These are phyloP conservation scores for Tinea pellionella DNA, from an alignment of 2,888 invertebrate species.

Conservation along the genomic window DNA sequence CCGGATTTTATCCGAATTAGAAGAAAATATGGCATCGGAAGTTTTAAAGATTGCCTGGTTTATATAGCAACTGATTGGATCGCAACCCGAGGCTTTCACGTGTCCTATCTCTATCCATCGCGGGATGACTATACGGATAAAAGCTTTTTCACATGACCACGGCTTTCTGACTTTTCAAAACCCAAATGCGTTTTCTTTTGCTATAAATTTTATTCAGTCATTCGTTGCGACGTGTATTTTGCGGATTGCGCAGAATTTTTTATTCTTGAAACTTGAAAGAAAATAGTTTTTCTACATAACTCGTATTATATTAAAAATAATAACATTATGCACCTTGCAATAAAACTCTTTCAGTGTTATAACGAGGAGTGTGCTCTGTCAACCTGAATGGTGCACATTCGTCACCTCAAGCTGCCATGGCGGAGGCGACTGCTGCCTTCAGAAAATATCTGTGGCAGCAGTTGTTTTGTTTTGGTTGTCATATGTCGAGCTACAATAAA, in stretches of 20 bases:
- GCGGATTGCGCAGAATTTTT: not conserved
- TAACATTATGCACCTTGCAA: not conserved
- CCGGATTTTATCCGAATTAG: not conserved
- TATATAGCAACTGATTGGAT: not conserved
- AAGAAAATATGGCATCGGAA: not conserved
- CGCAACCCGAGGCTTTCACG: slow-evolving; percentile 6
- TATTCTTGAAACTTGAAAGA: not conserved
- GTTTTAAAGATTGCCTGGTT: not conserved
- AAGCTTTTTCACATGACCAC: not conserved
- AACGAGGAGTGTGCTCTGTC: no score
- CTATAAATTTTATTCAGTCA: not conserved
- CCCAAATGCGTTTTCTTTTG: not conserved
- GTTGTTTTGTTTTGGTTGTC: no score
- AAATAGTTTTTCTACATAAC: not conserved
- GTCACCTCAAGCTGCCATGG: no score
- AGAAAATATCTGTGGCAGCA: no score
- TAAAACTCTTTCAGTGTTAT: no score
- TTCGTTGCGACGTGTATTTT: not conserved
- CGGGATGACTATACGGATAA: not conserved
- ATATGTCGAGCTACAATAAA: no score
- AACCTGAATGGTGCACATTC: no score
- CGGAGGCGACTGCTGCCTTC: no score
- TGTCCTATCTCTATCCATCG: not conserved
- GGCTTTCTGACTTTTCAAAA: not conserved
- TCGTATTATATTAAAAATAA: not conserved